Conservation (phyloP, 2,113 vertebrate genomes). For the Antechinus flavipes region DNA sequence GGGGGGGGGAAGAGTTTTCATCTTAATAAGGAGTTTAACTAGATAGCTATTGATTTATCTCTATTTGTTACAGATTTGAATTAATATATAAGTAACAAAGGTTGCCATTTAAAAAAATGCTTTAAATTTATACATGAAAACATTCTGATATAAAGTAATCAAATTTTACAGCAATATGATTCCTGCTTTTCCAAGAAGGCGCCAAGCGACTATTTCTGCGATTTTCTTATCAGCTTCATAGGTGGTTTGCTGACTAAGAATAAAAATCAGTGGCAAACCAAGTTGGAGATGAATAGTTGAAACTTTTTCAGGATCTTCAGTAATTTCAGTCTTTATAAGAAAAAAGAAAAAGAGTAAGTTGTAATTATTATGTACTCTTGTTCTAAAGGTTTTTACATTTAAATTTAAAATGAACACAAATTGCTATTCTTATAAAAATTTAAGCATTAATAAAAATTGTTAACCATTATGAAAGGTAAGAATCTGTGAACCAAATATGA, state of each 20-base stretch:
- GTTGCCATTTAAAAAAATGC: neutral
- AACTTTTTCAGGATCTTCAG: slow-evolving; percentile 89
- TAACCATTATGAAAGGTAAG: slow-evolving; percentile 6
- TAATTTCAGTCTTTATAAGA: slow-evolving; percentile 88
- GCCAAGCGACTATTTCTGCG: slow-evolving; percentile 91
- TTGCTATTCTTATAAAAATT: slow-evolving; percentile 34
- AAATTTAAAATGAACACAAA: slow-evolving; percentile 37
- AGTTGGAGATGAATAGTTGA: slow-evolving; percentile 89
- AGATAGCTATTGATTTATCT: slow-evolving; percentile 24
- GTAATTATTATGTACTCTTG: neutral
- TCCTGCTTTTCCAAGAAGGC: slow-evolving; percentile 91
- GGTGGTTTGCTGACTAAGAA: slow-evolving; percentile 90
- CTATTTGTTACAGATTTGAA: neutral
- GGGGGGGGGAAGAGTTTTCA: neutral
- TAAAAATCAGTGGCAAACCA: slow-evolving; percentile 92
- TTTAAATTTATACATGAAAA: neutral
- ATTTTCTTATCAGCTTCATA: slow-evolving; percentile 87
- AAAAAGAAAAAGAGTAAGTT: slow-evolving; percentile 32
- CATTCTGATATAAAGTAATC: neutral
- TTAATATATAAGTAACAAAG: slow-evolving; percentile 15
- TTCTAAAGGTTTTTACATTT: slow-evolving; percentile 17
- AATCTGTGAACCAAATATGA: slow-evolving; percentile 48
- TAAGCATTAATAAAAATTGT: slow-evolving; percentile 45
- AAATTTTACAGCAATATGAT: slow-evolving; percentile 83
- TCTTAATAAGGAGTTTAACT: slow-evolving; percentile 9